Base-by-base conservation (phyloP, 2,113 vertebrate genomes). In the Istiophorus platypterus region DNA sequence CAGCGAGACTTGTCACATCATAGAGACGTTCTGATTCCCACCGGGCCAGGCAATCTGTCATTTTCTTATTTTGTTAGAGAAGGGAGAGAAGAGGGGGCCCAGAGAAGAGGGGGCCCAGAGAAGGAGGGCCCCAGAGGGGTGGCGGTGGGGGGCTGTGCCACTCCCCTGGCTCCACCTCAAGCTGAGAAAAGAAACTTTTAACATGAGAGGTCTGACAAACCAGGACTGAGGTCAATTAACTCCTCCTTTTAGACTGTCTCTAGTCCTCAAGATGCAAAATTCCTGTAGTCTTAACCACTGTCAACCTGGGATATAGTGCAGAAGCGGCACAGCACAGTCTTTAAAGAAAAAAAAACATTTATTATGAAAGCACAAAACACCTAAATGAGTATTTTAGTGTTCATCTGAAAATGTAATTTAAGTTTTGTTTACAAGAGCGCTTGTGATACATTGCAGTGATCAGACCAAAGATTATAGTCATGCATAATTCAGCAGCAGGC, bases 401-500 rank as follows among this genome's bases (percentile, higher is more conserved):
- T 87, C 66, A 75, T 72, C 58, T 7, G 1, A 70, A 72, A 75
- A 72, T 71, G 49, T 51, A 72, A 72, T 72, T 66, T 27, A 13
- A 13, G 57, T 84, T 85, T 76, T 81, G 85, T 87, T 84, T 78
- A 65, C 61, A 29, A 1, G 27, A 34, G 51, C 7, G 54, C 52
- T 70, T 75, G 45, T 64, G 47, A 74, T 57, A 75, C 45, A 29
- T 76, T 24, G 64, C 77, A 72, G 77, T 64, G 72, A 88, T 84
- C 70, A 82, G 45, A 70, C 37, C 4, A 63, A 47, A 74, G 77
- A 75, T 81, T 65, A 45, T 41, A 1, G 2, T 73, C 69, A 82
- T 91, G 86, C 89, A 92, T 91, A 85, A 92, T 91, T 90, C 81
- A 91, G 31, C 34, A 85, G 74, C 9, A 9, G 66, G 66, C 84